phyloP scores from a whole-genome alignment of 2,113 vertebrate genomes.

The Amia ocellicauda region DNA sequence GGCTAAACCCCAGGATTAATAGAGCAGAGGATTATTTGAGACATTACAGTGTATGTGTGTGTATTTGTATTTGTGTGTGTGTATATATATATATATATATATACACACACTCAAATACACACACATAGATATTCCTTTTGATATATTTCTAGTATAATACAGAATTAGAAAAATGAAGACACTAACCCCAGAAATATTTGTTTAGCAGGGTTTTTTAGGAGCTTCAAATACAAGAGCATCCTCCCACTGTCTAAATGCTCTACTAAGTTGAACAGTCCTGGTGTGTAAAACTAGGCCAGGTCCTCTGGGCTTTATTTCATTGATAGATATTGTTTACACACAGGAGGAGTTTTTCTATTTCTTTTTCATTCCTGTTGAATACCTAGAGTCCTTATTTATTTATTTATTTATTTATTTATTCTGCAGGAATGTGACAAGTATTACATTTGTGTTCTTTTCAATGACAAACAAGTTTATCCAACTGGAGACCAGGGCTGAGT shows the following conservation, averaged over 20 bases:
- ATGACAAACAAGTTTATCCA: conserved; percentile 12
- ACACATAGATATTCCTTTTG: neutral
- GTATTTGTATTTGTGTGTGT: too few relatives aligned
- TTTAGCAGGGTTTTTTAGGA: neutral
- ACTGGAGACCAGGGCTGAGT: neutral
- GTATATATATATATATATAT: too few relatives aligned
- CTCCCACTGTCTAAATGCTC: conserved; percentile 17
- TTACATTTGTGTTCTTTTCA: conserved; percentile 10
- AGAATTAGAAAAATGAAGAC: too few relatives aligned
- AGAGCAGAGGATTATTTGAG: too few relatives aligned
- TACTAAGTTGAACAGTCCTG: conserved; percentile 10
- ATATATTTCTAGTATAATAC: neutral
- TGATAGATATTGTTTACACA: conserved; percentile 22
- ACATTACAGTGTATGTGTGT: too few relatives aligned
- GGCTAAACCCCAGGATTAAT: too few relatives aligned
- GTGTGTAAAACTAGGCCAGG: conserved; percentile 21
- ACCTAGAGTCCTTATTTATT: conserved; percentile 19
- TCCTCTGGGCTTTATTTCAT: conserved; percentile 22
- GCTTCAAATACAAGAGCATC: neutral
- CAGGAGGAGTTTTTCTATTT: neutral
- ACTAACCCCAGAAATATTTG: neutral
- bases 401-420: conserved; percentile 3
- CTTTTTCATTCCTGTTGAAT: conserved; percentile 28
- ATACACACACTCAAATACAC: too few relatives aligned
- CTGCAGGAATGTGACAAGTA: conserved; percentile 1